Evolutionary conservation across 2,888 invertebrate genomes (phyloP), one percentile per base, ranked within the genome.

Genomic region (Leptinotarsa tumamoca): DNA sequence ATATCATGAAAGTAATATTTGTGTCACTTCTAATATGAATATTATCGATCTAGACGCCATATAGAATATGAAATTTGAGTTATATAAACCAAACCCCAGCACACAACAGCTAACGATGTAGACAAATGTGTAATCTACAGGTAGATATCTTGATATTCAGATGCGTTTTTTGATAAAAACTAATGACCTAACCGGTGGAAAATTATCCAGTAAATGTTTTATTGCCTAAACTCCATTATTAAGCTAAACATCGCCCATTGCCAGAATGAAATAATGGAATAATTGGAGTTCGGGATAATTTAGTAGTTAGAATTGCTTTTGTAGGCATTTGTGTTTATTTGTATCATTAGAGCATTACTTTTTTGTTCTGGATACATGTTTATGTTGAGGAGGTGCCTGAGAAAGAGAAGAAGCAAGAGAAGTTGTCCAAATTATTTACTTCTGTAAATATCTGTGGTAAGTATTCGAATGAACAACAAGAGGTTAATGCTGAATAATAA

Each of bases 91-190:
- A 27, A 7, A 68, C 49, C 49, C 50, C 49, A 43, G 50, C 23
- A 49, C 68, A 72, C 68, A 71, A 71, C 43, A 21, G 7, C 14
- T 75, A 75, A 72, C 72, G 72, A 75, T 68, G 68, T 58, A 43
- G 23, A 69, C 72, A 69, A 69, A 72, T 75, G 54, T 68, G 67
- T 75, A 75, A 75, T 75, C 52, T 54, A 72, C 50, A 72, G 72
- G 70, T 76, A 72, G 52, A 72, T 76, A 67, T 76, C 66, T 69
- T 33, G 23, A 68, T 72, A 52, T 56, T 54, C 27, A 51, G 72
- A 76, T 72, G 13, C 33, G 68, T 75, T 72, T 75, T 75, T 66
- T 52, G 75, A 76, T 76, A 76, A 67, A 33, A 15, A 50, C 43
- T 54, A 43, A 67, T 68, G 49, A 50, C 70, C 50, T 75, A 75